Evolutionary conservation across 2,888 invertebrate species (phyloP).

Genomic region (Mesorhabditis spiculigera): DNA sequence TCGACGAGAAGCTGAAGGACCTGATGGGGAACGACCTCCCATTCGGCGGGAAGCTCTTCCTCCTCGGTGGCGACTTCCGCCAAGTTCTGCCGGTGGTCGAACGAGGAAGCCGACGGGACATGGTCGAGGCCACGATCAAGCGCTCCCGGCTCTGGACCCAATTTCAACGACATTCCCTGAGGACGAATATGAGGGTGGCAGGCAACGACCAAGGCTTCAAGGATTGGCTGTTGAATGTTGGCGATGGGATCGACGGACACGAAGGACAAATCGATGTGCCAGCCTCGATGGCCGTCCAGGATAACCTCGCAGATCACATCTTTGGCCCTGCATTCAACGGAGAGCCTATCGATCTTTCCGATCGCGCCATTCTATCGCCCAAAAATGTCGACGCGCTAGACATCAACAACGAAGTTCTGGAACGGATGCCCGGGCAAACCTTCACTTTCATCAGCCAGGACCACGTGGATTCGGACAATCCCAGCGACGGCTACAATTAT

Average conservation of each 20-base stretch:
- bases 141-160: slow-evolving; percentile 6
- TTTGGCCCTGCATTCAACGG: slow-evolving; percentile 9
- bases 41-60: neutral
- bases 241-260: too few species aligned
- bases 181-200: slow-evolving; percentile 7
- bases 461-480: neutral
- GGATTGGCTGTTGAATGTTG: slow-evolving; percentile 12
- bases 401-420: slow-evolving; percentile 14
- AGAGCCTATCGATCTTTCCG: neutral
- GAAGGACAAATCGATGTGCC: slow-evolving; percentile 12
- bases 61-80: too few species aligned
- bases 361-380: slow-evolving; percentile 16
- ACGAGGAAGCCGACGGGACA: slow-evolving; percentile 6
- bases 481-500: slow-evolving; percentile 3
- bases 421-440: neutral
- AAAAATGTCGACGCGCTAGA: slow-evolving; percentile 11
- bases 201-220: slow-evolving; percentile 8
- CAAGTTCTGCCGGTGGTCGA: slow-evolving; percentile 16
- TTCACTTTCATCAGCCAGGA: neutral
- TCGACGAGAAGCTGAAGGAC: slow-evolving; percentile 14
- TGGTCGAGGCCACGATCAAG: slow-evolving; percentile 14
- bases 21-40: slow-evolving; percentile 7
- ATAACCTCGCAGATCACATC: slow-evolving; percentile 7
- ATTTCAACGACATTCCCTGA: slow-evolving; percentile 11
- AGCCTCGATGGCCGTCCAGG: neutral